phyloP scores from a whole-genome alignment of 2,888 invertebrate species.

The Oxytorus armatus region DNA sequence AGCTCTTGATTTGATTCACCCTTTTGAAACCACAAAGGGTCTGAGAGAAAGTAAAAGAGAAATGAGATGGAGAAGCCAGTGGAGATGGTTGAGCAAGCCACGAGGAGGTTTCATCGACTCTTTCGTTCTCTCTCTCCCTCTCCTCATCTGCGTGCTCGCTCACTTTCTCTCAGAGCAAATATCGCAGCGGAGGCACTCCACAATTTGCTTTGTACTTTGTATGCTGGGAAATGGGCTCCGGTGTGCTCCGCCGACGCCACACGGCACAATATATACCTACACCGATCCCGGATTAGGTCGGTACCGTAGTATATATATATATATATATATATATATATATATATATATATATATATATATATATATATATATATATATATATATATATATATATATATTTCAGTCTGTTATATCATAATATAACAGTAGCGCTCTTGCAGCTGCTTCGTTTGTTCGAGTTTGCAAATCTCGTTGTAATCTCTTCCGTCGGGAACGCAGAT shows the following conservation, averaged over 20 bases:
- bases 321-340: too few species aligned
- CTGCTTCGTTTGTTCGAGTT: conserved; percentile 48
- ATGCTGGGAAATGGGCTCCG: conserved; percentile 71
- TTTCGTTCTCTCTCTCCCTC: background rate
- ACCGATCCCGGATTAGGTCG: conserved; percentile 71
- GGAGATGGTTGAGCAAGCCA: conserved; percentile 61
- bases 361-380: too few species aligned
- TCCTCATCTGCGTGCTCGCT: background rate
- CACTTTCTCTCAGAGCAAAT: conserved; percentile 57
- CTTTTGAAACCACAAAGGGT: conserved; percentile 60
- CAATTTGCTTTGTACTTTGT: conserved; percentile 76
- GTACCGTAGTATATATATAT: conserved; percentile 69
- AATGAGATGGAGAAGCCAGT: conserved; percentile 42
- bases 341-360: too few species aligned
- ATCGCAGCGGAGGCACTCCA: conserved; percentile 51
- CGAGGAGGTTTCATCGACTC: conserved; percentile 15
- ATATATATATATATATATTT: too few species aligned
- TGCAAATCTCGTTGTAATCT: conserved; percentile 57
- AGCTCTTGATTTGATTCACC: conserved; percentile 69
- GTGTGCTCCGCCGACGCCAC: conserved; percentile 52
- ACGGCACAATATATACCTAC: conserved; percentile 60
- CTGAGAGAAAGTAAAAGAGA: conserved; percentile 61
- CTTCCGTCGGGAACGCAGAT: conserved; percentile 19
- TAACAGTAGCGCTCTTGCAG: conserved; percentile 36
- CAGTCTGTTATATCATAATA: conserved; percentile 19